A percentile compares a stretch with the other conserved stretches of the same genome.
Evolutionary conservation across 1,140 invertebrate genomes (phyloP).

Genomic region (Lethocerus indicus): DNA sequence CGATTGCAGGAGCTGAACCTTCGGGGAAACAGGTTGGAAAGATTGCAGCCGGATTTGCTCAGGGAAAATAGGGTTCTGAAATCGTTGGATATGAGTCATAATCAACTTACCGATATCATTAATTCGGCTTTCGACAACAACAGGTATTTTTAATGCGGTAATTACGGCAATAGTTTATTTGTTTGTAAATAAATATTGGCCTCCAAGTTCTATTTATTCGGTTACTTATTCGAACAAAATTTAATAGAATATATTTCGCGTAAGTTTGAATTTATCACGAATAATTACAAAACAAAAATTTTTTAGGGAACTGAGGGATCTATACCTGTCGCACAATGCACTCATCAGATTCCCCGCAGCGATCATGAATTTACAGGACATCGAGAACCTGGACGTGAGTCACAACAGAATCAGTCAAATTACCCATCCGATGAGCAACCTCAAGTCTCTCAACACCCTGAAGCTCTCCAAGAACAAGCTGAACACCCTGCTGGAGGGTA

Average conservation of each 20-base stretch:
- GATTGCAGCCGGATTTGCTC: constrained; percentile 45
- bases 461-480: constrained; percentile 56
- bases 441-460: constrained; percentile 42
- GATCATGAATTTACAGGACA: constrained; percentile 42
- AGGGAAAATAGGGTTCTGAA: constrained; percentile 42
- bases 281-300: not conserved
- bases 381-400: constrained; percentile 56
- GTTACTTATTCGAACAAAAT: not conserved
- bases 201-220: not conserved
- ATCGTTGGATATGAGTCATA: constrained; percentile 55
- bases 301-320: constrained; percentile 42
- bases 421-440: constrained; percentile 41
- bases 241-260: not conserved
- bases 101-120: constrained; percentile 50
- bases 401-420: constrained; percentile 44
- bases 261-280: not conserved
- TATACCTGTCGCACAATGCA: constrained; percentile 64
- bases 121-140: constrained; percentile 42
- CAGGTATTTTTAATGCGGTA: constrained; percentile 24
- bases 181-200: too few species aligned
- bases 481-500: constrained; percentile 46
- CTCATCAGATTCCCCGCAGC: constrained; percentile 51
- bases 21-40: constrained; percentile 55
- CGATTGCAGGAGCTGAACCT: constrained; percentile 44
- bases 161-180: too few species aligned